Percentiles rank a stretch among this genome's conserved stretches.
Evolutionary conservation across 2,888 invertebrate genomes (phyloP).

Genomic region (Lingula anatina): DNA sequence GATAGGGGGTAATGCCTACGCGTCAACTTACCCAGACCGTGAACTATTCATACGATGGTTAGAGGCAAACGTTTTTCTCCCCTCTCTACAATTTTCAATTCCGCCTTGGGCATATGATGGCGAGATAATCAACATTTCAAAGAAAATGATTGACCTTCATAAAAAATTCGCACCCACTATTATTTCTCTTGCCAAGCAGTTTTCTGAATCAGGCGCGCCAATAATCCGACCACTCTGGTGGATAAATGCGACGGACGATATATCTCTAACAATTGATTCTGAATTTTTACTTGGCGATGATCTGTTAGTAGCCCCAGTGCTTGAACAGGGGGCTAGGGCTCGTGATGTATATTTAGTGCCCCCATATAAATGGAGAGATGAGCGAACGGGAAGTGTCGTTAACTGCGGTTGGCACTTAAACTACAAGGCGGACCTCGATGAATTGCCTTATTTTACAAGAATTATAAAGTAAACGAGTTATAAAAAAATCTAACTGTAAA

Average conservation of each 20-base stretch:
- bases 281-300: constrained; percentile 44
- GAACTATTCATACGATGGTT: constrained; percentile 74
- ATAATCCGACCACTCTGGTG: constrained; percentile 84
- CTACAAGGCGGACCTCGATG: no score
- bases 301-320: constrained; percentile 44
- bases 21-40: constrained; percentile 25
- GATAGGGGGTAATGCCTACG: constrained; percentile 72
- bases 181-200: constrained; percentile 24
- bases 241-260: constrained; percentile 76
- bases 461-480: no score
- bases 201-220: constrained; percentile 57
- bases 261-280: constrained; percentile 74
- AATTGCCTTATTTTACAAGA: no score
- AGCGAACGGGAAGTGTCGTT: no score
- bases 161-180: constrained; percentile 17
- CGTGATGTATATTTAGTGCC: constrained; percentile 43
- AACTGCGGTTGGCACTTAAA: no score
- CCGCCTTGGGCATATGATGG: constrained; percentile 83
- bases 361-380: constrained; percentile 5
- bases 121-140: constrained; percentile 44
- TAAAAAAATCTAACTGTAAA: no score
- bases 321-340: constrained; percentile 28
- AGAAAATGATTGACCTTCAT: constrained; percentile 21
- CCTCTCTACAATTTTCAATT: constrained; percentile 85
- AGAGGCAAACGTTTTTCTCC: constrained; percentile 80